Base-by-base conservation (phyloP, 2,797 vertebrate genomes). In the Lagorchestes hirsutus region DNA sequence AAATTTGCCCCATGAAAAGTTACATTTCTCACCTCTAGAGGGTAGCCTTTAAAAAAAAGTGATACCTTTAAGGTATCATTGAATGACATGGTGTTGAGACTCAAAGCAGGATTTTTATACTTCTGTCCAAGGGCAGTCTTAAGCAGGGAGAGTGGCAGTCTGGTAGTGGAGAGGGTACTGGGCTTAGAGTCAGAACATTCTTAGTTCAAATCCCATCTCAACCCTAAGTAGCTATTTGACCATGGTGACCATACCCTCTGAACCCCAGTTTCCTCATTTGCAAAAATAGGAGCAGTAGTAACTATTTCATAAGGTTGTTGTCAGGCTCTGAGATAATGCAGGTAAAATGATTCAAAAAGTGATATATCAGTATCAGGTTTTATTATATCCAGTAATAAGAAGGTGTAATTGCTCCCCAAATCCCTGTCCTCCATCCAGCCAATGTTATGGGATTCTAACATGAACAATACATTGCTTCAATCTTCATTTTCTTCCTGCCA, bases 1-100 rank as follows among this genome's bases (percentile, higher is more conserved):
- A 92, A 94, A 40, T 87, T 0, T 96, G 54, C 11, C 91, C 55
- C 74, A 94, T 94, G 14, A 16, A 95, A 56, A 82, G 96, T 91
- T 93, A 74, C 4, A 50, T 46, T 18, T 90, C 34, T 56, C 54
- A 24, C 90, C 1, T 16, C n/a, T 93, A 56, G n/a, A 57, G 5
- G 16, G 28, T 14, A 14, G 50, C 18, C 29, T 16, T 31, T 29
- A 29, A 40, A 18, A 24, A 13, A 28, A 12, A 40, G 6, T 16
- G 2, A 14, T 40, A 22, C 34, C 18, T 74, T 74, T 40, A 74
- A 74, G 1, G 67, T n/a, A 24, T 74, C n/a, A 0, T 24, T 74
- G n/a, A 74, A 74, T 10, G 27, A 29, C 28, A 28, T 74, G 67
- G 34, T 54, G 27, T 4, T 67, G 91, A 27, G 58, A 62, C 52